These are phyloP conservation scores for Scaptomyza tumidula DNA, from an alignment of 2,888 invertebrate genomes.

Conservation along the genomic window DNA sequence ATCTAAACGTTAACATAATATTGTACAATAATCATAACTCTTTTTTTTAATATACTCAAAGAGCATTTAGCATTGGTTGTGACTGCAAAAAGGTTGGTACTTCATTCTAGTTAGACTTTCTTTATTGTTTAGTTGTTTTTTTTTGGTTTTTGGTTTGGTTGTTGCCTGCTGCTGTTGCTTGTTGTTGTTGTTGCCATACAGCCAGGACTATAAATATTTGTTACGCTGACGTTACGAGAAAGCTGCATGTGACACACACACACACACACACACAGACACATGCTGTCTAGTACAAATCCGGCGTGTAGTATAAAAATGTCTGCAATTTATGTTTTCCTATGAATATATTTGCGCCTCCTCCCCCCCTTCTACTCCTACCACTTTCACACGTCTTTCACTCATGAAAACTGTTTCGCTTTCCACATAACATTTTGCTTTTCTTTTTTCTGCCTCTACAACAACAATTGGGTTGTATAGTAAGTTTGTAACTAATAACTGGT, in stretches of 20 bases:
- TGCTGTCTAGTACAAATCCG: constrained; percentile 76
- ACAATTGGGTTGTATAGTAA: background rate
- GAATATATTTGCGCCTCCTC: constrained; percentile 66
- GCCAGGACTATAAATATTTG: constrained; percentile 78
- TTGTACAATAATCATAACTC: background rate
- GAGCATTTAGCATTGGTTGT: constrained; percentile 4
- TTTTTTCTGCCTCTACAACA: constrained; percentile 14
- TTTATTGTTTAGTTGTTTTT: constrained; percentile 43
- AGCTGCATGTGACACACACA: constrained; percentile 52
- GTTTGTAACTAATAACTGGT: constrained; percentile 52
- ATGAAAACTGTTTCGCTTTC: constrained; percentile 21
- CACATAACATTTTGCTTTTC: constrained; percentile 15
- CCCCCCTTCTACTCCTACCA: background rate
- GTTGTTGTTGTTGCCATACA: constrained; percentile 47
- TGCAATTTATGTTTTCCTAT: constrained; percentile 83
- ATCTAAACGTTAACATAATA: no score
- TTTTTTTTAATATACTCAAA: background rate
- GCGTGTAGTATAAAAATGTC: constrained; percentile 79
- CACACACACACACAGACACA: constrained; percentile 15
- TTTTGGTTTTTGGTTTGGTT: constrained; percentile 37
- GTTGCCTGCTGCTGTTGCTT: constrained; percentile 3
- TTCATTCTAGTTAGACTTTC: constrained; percentile 19
- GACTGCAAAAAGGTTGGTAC: background rate
- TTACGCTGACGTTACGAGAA: constrained; percentile 71
- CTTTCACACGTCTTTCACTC: background rate